Base-by-base conservation (phyloP, 1,140 invertebrate genomes). In the Leptestheria dahalacensis region DNA sequence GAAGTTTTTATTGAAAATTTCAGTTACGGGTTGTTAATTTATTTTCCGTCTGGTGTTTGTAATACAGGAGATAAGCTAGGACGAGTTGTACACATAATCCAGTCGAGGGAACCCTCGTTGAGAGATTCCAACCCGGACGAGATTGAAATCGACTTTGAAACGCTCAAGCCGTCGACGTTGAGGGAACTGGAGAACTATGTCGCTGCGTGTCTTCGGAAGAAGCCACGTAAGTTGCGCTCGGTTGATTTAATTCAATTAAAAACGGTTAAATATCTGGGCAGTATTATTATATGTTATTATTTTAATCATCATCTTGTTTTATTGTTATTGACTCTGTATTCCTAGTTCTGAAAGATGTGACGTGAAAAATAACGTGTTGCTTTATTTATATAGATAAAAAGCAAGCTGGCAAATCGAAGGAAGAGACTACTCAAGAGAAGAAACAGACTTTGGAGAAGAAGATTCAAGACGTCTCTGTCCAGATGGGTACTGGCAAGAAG, bases 71-170 rank as follows among this genome's bases (percentile, higher is more conserved):
- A 99, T 73, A 97, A 97, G 76, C 80, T 99, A 64, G 93, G 95
- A 58, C 81, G 91, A 70, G 95, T 99, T 68, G 95, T 99, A 59
- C 91, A 97, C 72, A 99, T 99, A 69, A 99, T 99, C 70, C 95
- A 99, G 72, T 91, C 88, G 59, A 79, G 95, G 69, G 96, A 99
- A 71, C 92, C 94, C 60, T 95, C 93, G 62, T 77, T 97, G 64
- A 80, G 94, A 69, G 95, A 99, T 77, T 98, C 95, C 3, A 99
- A 99, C 79, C 96, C 96, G 28, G 96, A 99, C 75, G 97, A 99
- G 77, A 98, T 99, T 65, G 96, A 99, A 80, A 99, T 99, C 66
- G 97, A 99, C 74, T 99, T 99, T 75, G 97, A 99, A 78, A 98
- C 94, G 3, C 75, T 99, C 64, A 98, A 99, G 74, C 94, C 95